Conservation (phyloP, 2,797 vertebrate species). For the Betta splendens region DNA sequence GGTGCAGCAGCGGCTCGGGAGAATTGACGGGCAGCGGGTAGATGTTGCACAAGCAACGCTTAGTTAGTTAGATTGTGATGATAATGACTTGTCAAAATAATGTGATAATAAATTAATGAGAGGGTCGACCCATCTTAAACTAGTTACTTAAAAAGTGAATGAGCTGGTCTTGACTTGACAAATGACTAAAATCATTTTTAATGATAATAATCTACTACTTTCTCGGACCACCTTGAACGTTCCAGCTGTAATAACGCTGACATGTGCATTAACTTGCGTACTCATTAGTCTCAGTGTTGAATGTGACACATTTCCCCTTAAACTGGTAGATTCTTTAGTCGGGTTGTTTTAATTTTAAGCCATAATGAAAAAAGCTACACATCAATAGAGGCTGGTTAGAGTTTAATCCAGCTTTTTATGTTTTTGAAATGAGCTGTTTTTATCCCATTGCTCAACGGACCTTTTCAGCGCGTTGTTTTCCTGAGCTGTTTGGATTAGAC, state of each 20-base stretch:
- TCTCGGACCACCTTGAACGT: neutral
- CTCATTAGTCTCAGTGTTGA: conserved; percentile 9
- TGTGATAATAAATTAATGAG: neutral
- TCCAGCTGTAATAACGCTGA: neutral
- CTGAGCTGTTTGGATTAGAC: conserved; percentile 59
- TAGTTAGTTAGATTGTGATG: no score
- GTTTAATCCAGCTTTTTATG: conserved; percentile 50
- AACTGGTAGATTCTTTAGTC: conserved; percentile 18
- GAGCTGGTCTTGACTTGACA: neutral
- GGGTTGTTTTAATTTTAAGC: conserved; percentile 41
- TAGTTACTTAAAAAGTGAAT: no score
- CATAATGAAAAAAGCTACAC: conserved; percentile 25
- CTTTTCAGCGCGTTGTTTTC: conserved; percentile 64
- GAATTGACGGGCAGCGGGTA: conserved; percentile 20
- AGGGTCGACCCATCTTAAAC: neutral
- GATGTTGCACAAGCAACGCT: neutral
- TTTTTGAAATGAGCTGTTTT: conserved; percentile 55
- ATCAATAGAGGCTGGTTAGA: conserved; percentile 25
- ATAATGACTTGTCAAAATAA: no score
- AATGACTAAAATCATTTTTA: neutral
- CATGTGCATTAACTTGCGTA: neutral
- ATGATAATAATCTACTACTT: neutral
- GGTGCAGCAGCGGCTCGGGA: conserved; percentile 29
- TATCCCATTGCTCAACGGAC: conserved; percentile 44
- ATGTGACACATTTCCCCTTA: conserved; percentile 8